phyloP scores from a whole-genome alignment of 2,888 invertebrate genomes.

The Onchidella celtica region DNA sequence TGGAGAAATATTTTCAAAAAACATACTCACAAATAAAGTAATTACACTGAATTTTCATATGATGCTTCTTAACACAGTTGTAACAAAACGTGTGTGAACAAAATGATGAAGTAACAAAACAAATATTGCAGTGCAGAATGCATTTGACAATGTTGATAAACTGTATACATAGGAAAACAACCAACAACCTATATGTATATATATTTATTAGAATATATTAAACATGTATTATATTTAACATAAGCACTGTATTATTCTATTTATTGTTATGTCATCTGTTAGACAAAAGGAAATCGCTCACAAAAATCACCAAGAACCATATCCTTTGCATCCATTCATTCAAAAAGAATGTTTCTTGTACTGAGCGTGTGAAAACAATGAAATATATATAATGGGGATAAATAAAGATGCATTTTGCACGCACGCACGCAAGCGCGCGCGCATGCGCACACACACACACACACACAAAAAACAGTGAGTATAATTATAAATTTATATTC shows the following conservation, averaged over 20 bases:
- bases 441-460: too few relatives aligned
- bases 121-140: constrained; percentile 15
- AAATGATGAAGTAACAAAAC: constrained; percentile 4
- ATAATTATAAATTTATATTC: too few relatives aligned
- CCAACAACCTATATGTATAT: neutral
- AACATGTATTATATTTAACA: neutral
- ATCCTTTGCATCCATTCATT: neutral
- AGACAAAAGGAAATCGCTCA: neutral
- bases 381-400: neutral
- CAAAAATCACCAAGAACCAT: neutral
- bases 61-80: neutral
- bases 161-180: neutral
- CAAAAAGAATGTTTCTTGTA: neutral
- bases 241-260: neutral
- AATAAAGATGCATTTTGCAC: too few relatives aligned
- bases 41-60: neutral
- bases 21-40: too few relatives aligned
- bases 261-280: neutral
- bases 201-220: neutral
- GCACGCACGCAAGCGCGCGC: too few relatives aligned
- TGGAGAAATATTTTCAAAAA: too few relatives aligned
- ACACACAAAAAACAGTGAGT: too few relatives aligned
- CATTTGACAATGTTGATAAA: neutral
- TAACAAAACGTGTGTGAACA: neutral
- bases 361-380: neutral